phyloP scores from a whole-genome alignment of 1,140 invertebrate species.

The Heterodera schachtii region DNA sequence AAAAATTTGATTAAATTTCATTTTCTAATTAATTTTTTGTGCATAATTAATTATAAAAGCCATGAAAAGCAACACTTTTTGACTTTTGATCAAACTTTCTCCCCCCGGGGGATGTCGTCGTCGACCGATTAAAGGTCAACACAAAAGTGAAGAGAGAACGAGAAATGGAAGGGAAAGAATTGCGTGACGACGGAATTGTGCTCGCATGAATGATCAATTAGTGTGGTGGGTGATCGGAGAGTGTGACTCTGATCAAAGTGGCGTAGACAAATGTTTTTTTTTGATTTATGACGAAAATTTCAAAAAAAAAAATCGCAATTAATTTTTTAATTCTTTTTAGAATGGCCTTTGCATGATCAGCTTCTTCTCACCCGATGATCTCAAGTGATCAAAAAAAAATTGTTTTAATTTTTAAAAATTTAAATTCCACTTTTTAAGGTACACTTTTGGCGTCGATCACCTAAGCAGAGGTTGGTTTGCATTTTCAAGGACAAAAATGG shows the following conservation, averaged over 20 bases:
- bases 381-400: slow-evolving; percentile 55
- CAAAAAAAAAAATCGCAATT: neutral
- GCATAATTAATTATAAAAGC: too few species aligned
- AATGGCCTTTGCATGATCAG: slow-evolving; percentile 31
- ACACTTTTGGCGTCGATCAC: slow-evolving; percentile 31
- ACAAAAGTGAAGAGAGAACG: too few species aligned
- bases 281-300: neutral
- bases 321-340: slow-evolving; percentile 34
- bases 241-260: too few species aligned
- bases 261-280: neutral
- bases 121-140: too few species aligned
- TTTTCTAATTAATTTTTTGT: too few species aligned
- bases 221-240: neutral
- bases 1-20: too few species aligned
- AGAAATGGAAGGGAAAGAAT: too few species aligned
- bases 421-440: neutral
- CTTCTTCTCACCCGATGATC: slow-evolving; percentile 63
- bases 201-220: too few species aligned
- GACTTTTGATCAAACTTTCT: too few species aligned
- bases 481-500: neutral
- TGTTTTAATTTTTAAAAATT: slow-evolving; percentile 10
- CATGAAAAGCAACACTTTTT: too few species aligned
- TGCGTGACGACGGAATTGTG: too few species aligned
- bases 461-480: slow-evolving; percentile 14
- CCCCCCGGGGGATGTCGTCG: too few species aligned